A percentile compares a stretch with the other conserved stretches of the same genome.
Evolutionary conservation across 2,113 vertebrate species (phyloP).

Genomic region (Tringa solitaria): DNA sequence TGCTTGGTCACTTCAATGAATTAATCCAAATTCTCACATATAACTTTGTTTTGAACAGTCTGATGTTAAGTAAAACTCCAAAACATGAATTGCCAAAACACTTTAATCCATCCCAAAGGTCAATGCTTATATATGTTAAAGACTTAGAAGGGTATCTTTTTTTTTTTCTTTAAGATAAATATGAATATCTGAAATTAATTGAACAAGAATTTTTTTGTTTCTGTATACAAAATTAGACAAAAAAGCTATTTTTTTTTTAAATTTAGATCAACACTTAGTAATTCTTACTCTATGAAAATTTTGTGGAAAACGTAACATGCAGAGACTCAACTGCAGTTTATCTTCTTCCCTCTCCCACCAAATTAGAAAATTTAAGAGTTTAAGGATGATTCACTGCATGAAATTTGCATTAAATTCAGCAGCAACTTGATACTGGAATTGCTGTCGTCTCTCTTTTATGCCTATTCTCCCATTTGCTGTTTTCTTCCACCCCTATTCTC

Average conservation of each 20-base stretch:
- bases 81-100: background rate
- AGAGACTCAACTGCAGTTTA: background rate
- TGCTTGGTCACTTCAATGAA: background rate
- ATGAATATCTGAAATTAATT: slow-evolving; percentile 50
- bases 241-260: slow-evolving; percentile 11
- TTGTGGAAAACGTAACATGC: slow-evolving; percentile 34
- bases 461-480: background rate
- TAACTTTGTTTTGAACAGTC: background rate
- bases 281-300: slow-evolving; percentile 35
- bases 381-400: background rate
- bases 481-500: slow-evolving; percentile 10
- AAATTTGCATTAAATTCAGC: slow-evolving; percentile 36
- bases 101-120: background rate
- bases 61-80: background rate
- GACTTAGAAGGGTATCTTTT: background rate
- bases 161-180: slow-evolving; percentile 17
- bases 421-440: slow-evolving; percentile 10
- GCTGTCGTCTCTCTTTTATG: slow-evolving; percentile 7
- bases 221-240: slow-evolving; percentile 49
- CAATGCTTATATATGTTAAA: background rate
- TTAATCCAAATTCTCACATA: background rate
- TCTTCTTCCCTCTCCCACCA: background rate
- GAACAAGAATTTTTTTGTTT: slow-evolving; percentile 63
- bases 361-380: slow-evolving; percentile 28
- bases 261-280: slow-evolving; percentile 33